Conservation (phyloP, 2,888 invertebrate species). For the Andrena minutula region DNA sequence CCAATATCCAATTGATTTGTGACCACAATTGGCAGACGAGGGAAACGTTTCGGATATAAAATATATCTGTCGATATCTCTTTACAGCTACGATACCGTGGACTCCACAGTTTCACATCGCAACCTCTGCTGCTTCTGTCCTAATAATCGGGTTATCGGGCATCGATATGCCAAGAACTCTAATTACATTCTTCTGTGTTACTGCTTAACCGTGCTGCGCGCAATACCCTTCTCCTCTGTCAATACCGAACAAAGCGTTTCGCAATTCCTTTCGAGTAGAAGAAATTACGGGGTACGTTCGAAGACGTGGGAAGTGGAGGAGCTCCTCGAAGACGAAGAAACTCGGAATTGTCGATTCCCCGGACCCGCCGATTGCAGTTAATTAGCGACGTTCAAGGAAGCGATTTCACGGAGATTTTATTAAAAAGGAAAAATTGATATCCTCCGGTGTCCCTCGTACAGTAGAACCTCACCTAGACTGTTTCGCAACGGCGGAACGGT, state of each 20-base stretch:
- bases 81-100: conserved; percentile 15
- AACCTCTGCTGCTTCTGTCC: conserved; percentile 39
- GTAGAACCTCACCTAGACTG: background rate
- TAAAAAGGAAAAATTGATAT: conserved; percentile 3
- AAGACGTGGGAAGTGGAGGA: conserved; percentile 63
- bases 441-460: background rate
- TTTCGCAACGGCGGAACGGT: background rate
- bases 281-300: conserved; percentile 66
- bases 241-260: conserved; percentile 66
- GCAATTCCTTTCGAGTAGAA: conserved; percentile 61
- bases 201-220: conserved; percentile 54
- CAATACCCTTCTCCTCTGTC: conserved; percentile 52
- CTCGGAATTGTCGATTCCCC: conserved; percentile 43
- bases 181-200: conserved; percentile 68
- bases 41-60: conserved; percentile 13
- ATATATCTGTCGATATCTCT: conserved; percentile 23
- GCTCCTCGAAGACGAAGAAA: conserved; percentile 62
- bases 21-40: background rate
- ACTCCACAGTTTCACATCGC: conserved; percentile 40
- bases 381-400: conserved; percentile 43
- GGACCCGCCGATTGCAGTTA: conserved; percentile 48
- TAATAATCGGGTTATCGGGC: conserved; percentile 67
- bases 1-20: conserved; percentile 8
- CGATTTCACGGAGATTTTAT: conserved; percentile 8
- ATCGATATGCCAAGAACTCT: conserved; percentile 66